phyloP scores from a whole-genome alignment of 2,797 vertebrate species.

The Fundulus diaphanus region DNA sequence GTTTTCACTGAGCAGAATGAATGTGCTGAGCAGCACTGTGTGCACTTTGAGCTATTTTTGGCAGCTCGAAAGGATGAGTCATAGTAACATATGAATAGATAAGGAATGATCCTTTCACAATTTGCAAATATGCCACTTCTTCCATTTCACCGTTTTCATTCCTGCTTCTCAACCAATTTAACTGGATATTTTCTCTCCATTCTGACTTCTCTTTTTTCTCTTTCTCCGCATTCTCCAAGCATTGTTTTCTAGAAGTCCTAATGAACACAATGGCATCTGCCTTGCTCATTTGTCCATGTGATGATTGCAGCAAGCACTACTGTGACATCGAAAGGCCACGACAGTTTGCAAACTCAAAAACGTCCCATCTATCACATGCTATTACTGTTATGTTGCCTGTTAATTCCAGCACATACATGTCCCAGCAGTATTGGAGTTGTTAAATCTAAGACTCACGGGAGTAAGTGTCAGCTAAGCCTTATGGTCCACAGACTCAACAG shows the following conservation, averaged over 20 bases:
- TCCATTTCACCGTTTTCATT: constrained; percentile 8
- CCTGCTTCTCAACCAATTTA: constrained; percentile 22
- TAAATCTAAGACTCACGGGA: constrained; percentile 34
- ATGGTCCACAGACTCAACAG: constrained; percentile 29
- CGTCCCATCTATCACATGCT: constrained; percentile 48
- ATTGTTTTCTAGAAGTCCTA: constrained; percentile 19
- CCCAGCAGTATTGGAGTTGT: constrained; percentile 19
- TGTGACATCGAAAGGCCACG: constrained; percentile 47
- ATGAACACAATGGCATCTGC: constrained; percentile 30
- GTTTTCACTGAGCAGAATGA: constrained; percentile 43
- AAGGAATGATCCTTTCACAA: constrained; percentile 57
- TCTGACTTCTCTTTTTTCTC: constrained; percentile 19
- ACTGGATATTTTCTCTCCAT: constrained; percentile 12
- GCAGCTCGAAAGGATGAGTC: constrained; percentile 68
- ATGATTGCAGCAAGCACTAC: constrained; percentile 51
- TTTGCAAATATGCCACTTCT: constrained; percentile 50
- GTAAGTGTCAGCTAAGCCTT: constrained; percentile 43
- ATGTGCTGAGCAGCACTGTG: constrained; percentile 31
- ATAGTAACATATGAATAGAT: constrained; percentile 64
- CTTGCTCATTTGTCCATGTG: constrained; percentile 49
- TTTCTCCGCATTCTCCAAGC: background rate
- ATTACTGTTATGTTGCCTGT: constrained; percentile 42
- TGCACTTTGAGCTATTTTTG: constrained; percentile 65
- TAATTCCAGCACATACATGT: constrained; percentile 45
- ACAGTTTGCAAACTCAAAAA: constrained; percentile 49